A percentile compares a stretch with the other conserved stretches of the same genome.
Evolutionary conservation across 2,888 invertebrate species (phyloP).

Genomic region (Chymomyza procnemis): DNA sequence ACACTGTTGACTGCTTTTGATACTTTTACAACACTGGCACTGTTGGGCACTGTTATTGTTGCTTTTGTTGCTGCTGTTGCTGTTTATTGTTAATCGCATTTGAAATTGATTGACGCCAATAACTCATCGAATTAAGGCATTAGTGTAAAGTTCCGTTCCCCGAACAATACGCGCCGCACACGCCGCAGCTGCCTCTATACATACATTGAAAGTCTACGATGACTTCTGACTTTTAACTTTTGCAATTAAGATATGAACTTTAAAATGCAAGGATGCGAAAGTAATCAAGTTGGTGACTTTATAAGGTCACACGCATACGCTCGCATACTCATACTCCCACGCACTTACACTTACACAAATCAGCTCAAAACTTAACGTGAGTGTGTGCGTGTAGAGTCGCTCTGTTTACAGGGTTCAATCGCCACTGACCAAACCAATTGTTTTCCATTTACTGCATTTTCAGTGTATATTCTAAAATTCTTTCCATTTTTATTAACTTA

Average conservation of each 20-base stretch:
- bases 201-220: neutral
- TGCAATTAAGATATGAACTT: neutral
- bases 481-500: too few relatives aligned
- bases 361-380: too few relatives aligned
- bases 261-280: neutral
- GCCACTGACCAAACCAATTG: too few relatives aligned
- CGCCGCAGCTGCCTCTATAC: neutral
- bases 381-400: too few relatives aligned
- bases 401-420: too few relatives aligned
- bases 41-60: slow-evolving; percentile 6
- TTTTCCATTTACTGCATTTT: too few relatives aligned
- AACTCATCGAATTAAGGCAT: neutral
- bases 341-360: neutral
- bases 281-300: neutral
- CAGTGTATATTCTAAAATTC: too few relatives aligned
- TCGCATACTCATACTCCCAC: neutral
- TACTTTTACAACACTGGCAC: neutral
- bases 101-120: neutral
- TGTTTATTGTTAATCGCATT: slow-evolving; percentile 3
- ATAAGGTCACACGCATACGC: neutral
- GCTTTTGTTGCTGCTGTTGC: neutral
- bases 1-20: slow-evolving; percentile 3
- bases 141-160: neutral
- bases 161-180: too few relatives aligned
- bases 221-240: neutral